A percentile compares a stretch with the other conserved stretches of the same genome.
Evolutionary conservation across 2,888 invertebrate genomes (phyloP).

Genomic region (Polyommatus icarus): DNA sequence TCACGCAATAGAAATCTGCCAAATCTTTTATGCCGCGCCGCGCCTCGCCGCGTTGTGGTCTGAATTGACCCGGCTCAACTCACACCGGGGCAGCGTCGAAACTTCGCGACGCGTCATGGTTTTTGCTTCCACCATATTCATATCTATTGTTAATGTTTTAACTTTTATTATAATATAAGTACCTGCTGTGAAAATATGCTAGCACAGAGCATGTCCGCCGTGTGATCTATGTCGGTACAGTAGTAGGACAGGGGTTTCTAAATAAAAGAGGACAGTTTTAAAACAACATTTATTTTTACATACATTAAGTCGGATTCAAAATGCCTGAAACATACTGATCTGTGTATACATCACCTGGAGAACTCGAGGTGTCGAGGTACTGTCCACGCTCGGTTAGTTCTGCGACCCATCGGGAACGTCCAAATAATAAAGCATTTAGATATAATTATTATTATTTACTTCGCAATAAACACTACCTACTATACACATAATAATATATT

Average conservation of each 20-base stretch:
- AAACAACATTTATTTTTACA: conserved; percentile 82
- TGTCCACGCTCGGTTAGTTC: conserved; percentile 75
- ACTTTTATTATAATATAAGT: no score
- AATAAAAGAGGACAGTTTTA: conserved; percentile 75
- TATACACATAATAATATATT: conserved; percentile 74
- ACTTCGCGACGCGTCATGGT: no score
- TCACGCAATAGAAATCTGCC: no score
- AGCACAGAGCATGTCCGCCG: no score
- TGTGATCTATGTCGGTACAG: no score
- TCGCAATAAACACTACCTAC: conserved; percentile 72
- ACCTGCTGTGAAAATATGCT: no score
- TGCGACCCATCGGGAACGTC: conserved; percentile 64
- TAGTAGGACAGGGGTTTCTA: conserved; percentile 37
- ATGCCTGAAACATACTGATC: conserved; percentile 79
- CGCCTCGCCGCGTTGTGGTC: no score
- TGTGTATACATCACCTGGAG: conserved; percentile 72
- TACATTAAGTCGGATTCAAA: conserved; percentile 81
- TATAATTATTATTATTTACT: conserved; percentile 55
- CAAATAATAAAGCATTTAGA: conserved; percentile 62
- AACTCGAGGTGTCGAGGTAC: conserved; percentile 65
- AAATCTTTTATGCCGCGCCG: no score
- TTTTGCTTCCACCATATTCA: no score
- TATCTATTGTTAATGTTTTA: no score
- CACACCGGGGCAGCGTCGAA: no score
- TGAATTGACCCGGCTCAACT: no score